These are phyloP conservation scores for Mythimna ferrago DNA, from an alignment of 2,888 invertebrate genomes.

Conservation along the genomic window DNA sequence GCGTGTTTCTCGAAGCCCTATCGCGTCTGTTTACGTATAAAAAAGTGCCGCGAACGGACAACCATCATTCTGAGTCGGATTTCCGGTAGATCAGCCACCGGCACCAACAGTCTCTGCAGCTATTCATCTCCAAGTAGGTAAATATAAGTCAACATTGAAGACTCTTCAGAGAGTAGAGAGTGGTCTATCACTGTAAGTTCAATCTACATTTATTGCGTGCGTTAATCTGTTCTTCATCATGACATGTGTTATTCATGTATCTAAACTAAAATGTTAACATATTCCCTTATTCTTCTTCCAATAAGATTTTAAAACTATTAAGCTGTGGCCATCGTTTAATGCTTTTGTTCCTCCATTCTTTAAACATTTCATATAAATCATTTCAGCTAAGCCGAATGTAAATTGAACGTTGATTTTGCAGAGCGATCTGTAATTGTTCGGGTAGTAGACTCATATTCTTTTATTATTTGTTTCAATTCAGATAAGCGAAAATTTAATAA, in stretches of 20 bases:
- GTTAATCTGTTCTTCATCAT: background rate
- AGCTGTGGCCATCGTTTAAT: background rate
- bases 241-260: too few species aligned
- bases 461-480: too few species aligned
- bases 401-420: background rate
- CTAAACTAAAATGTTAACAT: background rate
- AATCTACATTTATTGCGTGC: background rate
- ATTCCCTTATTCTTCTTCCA: background rate
- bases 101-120: background rate
- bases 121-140: background rate
- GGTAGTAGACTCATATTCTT: too few species aligned
- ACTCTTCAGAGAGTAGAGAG: background rate
- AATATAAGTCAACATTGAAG: background rate
- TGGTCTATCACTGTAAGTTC: background rate
- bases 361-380: background rate
- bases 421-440: too few species aligned
- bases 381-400: background rate
- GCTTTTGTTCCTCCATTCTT: background rate
- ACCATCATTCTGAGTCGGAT: conserved; percentile 2
- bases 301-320: background rate
- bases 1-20: conserved; percentile 5
- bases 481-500: too few species aligned
- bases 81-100: background rate
- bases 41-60: background rate
- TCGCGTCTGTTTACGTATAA: conserved; percentile 2